Percentiles rank a stretch among this genome's conserved stretches.
Conservation (phyloP, 2,797 vertebrate species). For the Channa striata region DNA sequence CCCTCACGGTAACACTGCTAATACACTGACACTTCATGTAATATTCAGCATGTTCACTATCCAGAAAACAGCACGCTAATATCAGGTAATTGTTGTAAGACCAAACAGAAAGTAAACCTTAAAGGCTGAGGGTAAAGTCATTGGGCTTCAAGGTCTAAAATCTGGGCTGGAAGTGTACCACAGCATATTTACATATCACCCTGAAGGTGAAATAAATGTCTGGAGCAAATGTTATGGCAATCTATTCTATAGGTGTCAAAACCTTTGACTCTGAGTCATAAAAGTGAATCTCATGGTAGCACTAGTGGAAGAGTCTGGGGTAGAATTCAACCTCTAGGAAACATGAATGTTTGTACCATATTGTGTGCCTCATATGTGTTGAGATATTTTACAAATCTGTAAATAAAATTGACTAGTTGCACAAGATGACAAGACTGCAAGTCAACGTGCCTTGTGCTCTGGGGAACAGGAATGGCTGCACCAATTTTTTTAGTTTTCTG, state of each 20-base stretch:
- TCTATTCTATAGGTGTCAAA: background rate
- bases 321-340: background rate
- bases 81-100: background rate
- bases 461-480: too few relatives aligned
- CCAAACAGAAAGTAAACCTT: background rate
- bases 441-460: too few relatives aligned
- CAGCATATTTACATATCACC: background rate
- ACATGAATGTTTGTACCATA: background rate
- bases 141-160: too few relatives aligned
- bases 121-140: too few relatives aligned
- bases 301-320: background rate
- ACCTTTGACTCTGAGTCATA: background rate
- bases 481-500: too few relatives aligned
- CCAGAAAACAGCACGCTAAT: background rate
- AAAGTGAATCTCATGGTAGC: background rate
- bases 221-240: background rate
- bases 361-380: too few relatives aligned
- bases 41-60: background rate
- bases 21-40: background rate
- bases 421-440: background rate
- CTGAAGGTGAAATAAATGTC: background rate
- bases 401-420: too few relatives aligned
- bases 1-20: background rate
- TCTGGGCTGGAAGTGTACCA: too few relatives aligned
- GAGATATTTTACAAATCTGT: too few relatives aligned